Evolutionary conservation across 1,140 invertebrate genomes (phyloP).

Genomic region (Ips nitidus): DNA sequence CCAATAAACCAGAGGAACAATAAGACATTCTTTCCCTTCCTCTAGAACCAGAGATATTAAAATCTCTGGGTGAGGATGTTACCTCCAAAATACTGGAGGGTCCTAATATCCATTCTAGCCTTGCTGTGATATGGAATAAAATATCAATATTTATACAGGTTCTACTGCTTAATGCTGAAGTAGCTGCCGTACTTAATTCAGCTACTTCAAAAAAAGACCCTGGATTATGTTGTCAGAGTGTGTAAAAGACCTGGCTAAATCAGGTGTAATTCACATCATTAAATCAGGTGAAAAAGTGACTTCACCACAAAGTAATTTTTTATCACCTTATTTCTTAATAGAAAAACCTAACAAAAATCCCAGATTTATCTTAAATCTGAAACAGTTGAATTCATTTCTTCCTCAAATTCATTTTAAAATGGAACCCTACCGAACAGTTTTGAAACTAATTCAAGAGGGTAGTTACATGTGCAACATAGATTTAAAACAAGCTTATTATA

Average conservation of each 20-base stretch:
- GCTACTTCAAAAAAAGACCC: background rate
- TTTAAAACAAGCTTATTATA: constrained; percentile 23
- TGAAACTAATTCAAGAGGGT: constrained; percentile 13
- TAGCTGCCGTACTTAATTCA: background rate
- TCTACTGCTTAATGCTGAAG: background rate
- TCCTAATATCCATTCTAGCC: background rate
- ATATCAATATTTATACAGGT: background rate
- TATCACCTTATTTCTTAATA: constrained; percentile 33
- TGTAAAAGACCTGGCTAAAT: too few species aligned
- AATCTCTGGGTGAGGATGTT: constrained; percentile 4
- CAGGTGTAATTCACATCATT: background rate
- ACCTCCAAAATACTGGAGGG: background rate
- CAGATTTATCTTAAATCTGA: constrained; percentile 37
- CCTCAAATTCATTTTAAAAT: constrained; percentile 36
- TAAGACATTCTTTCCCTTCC: too few species aligned
- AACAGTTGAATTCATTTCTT: constrained; percentile 31
- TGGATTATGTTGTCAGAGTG: background rate
- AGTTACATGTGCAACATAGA: constrained; percentile 29
- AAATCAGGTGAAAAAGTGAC: background rate
- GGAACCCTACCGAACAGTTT: constrained; percentile 30
- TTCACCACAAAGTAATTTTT: constrained; percentile 20
- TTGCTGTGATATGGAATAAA: background rate
- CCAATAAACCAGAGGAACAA: too few species aligned
- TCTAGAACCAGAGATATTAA: background rate
- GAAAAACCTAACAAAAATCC: constrained; percentile 24